Evolutionary conservation across 2,888 invertebrate genomes (phyloP), one percentile per base, ranked within the genome.

Genomic region (Drosophila villosipedis): DNA sequence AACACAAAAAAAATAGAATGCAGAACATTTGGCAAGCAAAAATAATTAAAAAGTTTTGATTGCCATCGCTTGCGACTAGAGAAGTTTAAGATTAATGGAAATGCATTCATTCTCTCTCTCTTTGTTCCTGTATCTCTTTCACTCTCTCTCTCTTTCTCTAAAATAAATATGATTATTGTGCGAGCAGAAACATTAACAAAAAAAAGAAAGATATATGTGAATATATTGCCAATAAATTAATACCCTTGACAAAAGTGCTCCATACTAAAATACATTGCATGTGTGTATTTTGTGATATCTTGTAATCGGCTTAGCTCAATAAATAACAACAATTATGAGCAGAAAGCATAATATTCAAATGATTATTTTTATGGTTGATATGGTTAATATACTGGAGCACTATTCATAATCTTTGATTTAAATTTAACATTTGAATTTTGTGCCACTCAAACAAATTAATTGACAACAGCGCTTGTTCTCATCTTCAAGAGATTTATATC

Each of bases 1-100:
- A n/a, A 62, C 25, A 71, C 12, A 39, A 10, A 63, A 31, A 66
- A 33, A 60, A 55, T 16, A 25, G 12, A 16, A 30, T 30, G 37
- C 54, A 58, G 66, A 71, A 82, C 76, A 71, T 84, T 79, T 73
- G 66, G 62, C 70, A 50, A 52, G 76, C 59, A 71, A 77, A 79
- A 76, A 86, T 78, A 84, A 86, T 84, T 83, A 76, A 77, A 63
- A 89, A 88, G 60, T 82, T 88, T 88, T 88, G 73, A 90, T 82
- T 87, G 75, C 68, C 57, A 68, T 53, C 55, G 55, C 47, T 57
- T 66, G 65, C 59, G 41, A 76, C 62, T 71, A 68, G 57, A 50
- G 47, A 73, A 73, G 71, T 80, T 72, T 63, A 16, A 71, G 67
- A 80, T 78, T 77, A 77, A 73, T 80, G 66, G 65, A 55, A 61